Percentiles rank a stretch among this genome's conserved stretches.
These are phyloP conservation scores for Cygnus buccinator DNA, from an alignment of 2,113 vertebrate species.

Conservation along the genomic window DNA sequence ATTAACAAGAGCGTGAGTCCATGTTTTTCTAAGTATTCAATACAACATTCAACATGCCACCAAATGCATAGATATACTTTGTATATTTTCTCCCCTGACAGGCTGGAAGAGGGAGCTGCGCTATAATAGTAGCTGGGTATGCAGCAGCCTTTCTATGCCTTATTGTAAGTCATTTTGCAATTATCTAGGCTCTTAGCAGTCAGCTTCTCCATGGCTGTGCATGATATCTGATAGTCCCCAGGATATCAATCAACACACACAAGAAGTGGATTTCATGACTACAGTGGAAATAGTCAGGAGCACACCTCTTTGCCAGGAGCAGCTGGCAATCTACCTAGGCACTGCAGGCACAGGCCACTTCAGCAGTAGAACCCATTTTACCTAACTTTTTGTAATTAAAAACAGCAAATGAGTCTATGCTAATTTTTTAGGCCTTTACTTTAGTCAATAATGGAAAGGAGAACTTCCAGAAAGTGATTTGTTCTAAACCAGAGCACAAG, in stretches of 20 bases:
- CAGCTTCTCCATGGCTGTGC: background rate
- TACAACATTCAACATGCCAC: background rate
- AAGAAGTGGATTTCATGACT: background rate
- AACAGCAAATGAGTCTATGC: background rate
- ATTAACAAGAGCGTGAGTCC: background rate
- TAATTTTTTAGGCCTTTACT: background rate
- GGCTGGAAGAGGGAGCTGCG: background rate
- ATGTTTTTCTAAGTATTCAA: background rate
- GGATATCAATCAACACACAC: background rate
- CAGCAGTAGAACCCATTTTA: background rate
- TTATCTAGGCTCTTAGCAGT: background rate
- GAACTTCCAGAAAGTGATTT: background rate
- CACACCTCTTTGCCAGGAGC: background rate
- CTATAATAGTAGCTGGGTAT: background rate
- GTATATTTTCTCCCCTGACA: background rate
- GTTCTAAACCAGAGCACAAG: background rate
- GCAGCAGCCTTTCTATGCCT: background rate
- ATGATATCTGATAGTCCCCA: background rate
- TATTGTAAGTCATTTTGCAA: background rate
- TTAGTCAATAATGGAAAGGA: background rate
- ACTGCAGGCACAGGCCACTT: background rate
- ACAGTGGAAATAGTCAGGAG: background rate
- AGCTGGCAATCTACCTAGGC: background rate
- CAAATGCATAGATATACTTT: background rate
- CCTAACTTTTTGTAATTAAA: constrained; percentile 1